Base-by-base conservation (phyloP, 2,888 invertebrate genomes). In the Leucoptera coffeella region DNA sequence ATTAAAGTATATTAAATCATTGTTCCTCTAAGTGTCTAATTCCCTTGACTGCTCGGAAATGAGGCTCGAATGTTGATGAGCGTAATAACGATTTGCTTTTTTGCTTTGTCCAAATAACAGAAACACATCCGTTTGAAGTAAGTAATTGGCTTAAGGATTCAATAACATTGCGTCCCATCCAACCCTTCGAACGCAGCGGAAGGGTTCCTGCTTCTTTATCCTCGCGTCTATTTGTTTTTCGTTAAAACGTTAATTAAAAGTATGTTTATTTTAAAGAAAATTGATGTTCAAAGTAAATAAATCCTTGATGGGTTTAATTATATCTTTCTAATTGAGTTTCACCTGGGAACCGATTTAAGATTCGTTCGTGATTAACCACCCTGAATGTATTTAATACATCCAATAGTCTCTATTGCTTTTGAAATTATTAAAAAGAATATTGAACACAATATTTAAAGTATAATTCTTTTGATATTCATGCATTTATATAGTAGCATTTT, bases 161-260 rank as follows among this genome's bases (percentile, higher is more conserved):
- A 37, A 37, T 38, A 38, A 37, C 37, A 37, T 35, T 32, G 29
- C 28, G 20, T 27, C 25, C 28, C 39, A 35, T 41, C 41, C 42
- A 42, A 40, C 41, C 41, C 42, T 43, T 48, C 42, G 40, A 45
- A 40, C 38, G 34, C 36, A 42, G 43, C 42, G 42, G 48, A 57
- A 60, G 62, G 62, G 60, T 62, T 64, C 48, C 38, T 17, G 33
- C 43, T 43, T 43, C 43, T 42, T 36, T 36, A 48, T 41, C 40
- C 41, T 47, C 47, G 47, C 43, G 48, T 60, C 43, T 65, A 60
- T 65, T 65, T 64, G 60, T 61, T 59, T 65, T 62, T 56, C 57
- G 59, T 62, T 61, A 59, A 55, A 58, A 62, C 59, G 59, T 65
- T 65, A 64, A 65, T 64, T 65, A 62, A 64, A 62, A 61, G 58